phyloP scores from a whole-genome alignment of 2,888 invertebrate species.

The Synergus umbraculus region DNA sequence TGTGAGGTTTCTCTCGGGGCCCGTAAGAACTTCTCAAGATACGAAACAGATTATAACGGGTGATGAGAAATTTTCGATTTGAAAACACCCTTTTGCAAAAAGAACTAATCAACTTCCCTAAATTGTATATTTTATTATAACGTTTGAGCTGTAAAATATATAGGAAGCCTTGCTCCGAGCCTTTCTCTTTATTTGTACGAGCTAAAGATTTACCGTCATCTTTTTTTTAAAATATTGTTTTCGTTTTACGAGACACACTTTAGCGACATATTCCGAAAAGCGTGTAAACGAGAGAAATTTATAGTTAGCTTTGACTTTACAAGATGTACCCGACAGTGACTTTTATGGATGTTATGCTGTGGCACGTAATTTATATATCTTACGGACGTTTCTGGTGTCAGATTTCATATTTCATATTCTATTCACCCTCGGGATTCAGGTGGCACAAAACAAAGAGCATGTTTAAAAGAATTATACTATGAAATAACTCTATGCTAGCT shows the following conservation, averaged over 20 bases:
- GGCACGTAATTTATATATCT: slow-evolving; percentile 9
- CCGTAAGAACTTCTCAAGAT: slow-evolving; percentile 52
- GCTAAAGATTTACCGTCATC: not conserved
- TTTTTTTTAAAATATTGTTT: not conserved
- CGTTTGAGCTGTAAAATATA: no score
- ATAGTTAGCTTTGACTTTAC: slow-evolving; percentile 27
- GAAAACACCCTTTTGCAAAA: not conserved
- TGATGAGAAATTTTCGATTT: slow-evolving; percentile 44
- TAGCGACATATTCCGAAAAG: slow-evolving; percentile 28
- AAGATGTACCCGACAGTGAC: slow-evolving; percentile 30
- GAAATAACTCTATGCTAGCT: no score
- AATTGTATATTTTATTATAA: not conserved
- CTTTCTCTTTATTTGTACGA: not conserved
- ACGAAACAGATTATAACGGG: slow-evolving; percentile 48
- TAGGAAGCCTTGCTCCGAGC: no score
- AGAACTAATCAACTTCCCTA: not conserved
- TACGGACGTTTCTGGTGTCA: slow-evolving; percentile 19
- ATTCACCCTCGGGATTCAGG: slow-evolving; percentile 13
- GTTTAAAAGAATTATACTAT: slow-evolving; percentile 35
- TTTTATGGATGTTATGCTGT: slow-evolving; percentile 19
- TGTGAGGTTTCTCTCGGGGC: slow-evolving; percentile 54
- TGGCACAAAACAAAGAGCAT: not conserved
- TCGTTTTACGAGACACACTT: slow-evolving; percentile 7
- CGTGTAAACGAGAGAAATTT: slow-evolving; percentile 29
- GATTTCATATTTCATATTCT: slow-evolving; percentile 31